A percentile compares a stretch with the other conserved stretches of the same genome.
Evolutionary conservation across 2,888 invertebrate species (phyloP).

Genomic region (Patella ulyssiponensis): DNA sequence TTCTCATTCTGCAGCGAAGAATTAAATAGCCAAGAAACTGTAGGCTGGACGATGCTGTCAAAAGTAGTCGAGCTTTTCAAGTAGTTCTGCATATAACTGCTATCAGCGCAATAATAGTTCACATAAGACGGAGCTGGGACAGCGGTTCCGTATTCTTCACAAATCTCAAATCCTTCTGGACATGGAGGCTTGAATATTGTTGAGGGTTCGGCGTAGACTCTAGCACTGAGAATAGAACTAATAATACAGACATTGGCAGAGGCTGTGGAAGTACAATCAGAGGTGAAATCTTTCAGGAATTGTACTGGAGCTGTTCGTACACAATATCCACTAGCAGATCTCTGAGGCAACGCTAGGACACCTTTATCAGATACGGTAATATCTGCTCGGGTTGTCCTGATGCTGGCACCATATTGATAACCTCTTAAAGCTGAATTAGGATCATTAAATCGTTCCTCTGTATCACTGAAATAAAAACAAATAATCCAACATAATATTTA

Average conservation of each 20-base stretch:
- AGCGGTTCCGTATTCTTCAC: background rate
- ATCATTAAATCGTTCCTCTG: slow-evolving; percentile 36
- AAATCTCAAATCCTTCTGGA: slow-evolving; percentile 37
- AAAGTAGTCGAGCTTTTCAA: background rate
- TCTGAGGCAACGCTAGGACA: slow-evolving; percentile 58
- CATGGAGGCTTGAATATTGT: slow-evolving; percentile 40
- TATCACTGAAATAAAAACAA: slow-evolving; percentile 39
- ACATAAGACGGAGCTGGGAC: slow-evolving; percentile 18
- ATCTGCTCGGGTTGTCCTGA: slow-evolving; percentile 36
- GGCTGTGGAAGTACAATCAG: slow-evolving; percentile 50
- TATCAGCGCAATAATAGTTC: slow-evolving; percentile 21
- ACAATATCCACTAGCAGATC: slow-evolving; percentile 54
- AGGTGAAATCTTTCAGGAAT: slow-evolving; percentile 52
- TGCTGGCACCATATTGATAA: slow-evolving; percentile 49
- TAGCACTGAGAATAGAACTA: slow-evolving; percentile 55
- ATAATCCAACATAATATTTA: background rate
- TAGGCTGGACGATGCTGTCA: background rate
- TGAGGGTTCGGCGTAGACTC: slow-evolving; percentile 52
- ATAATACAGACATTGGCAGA: slow-evolving; percentile 45
- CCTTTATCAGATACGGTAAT: slow-evolving; percentile 32
- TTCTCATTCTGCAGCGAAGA: background rate
- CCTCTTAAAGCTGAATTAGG: slow-evolving; percentile 25
- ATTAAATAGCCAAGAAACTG: background rate
- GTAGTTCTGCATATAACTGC: background rate
- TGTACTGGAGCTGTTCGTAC: slow-evolving; percentile 57